These are phyloP conservation scores for Trachymyrmex cornetzi DNA, from an alignment of 1,140 invertebrate genomes.

Conservation along the genomic window DNA sequence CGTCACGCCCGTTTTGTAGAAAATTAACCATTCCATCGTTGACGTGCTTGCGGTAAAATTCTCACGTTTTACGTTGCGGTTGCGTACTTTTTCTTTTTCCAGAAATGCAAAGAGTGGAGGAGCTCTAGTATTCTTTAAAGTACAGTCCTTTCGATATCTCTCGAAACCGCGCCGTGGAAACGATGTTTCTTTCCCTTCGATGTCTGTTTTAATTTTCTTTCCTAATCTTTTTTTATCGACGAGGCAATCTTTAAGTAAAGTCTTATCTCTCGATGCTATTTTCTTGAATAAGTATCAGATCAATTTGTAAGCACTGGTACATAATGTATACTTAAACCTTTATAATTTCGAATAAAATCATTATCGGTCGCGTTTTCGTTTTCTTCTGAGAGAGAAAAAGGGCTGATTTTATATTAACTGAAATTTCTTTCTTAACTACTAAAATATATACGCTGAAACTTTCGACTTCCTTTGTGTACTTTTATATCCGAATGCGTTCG, in stretches of 20 bases:
- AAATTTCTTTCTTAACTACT: background rate
- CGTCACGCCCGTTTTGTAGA: constrained; percentile 20
- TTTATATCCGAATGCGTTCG: background rate
- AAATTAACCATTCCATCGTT: constrained; percentile 61
- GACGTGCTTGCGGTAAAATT: constrained; percentile 23
- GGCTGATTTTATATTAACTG: background rate
- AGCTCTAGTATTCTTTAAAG: background rate
- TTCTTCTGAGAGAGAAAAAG: background rate
- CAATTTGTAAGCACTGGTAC: background rate
- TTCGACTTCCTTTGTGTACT: background rate
- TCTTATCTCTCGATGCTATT: constrained; percentile 1
- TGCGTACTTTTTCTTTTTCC: background rate
- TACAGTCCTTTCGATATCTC: background rate
- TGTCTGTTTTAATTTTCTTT: constrained; percentile 32
- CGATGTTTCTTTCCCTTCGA: background rate
- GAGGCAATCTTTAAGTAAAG: background rate
- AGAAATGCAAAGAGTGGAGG: background rate
- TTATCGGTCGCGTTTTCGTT: background rate
- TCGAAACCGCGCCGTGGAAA: background rate
- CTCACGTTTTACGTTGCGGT: background rate
- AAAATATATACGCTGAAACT: background rate
- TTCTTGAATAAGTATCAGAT: background rate
- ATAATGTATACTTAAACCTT: background rate
- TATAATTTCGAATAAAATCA: background rate
- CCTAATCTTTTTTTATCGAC: background rate